A percentile compares a stretch with the other conserved stretches of the same genome.
Conservation (phyloP, 1,140 invertebrate species). For the Danaus melanippus region DNA sequence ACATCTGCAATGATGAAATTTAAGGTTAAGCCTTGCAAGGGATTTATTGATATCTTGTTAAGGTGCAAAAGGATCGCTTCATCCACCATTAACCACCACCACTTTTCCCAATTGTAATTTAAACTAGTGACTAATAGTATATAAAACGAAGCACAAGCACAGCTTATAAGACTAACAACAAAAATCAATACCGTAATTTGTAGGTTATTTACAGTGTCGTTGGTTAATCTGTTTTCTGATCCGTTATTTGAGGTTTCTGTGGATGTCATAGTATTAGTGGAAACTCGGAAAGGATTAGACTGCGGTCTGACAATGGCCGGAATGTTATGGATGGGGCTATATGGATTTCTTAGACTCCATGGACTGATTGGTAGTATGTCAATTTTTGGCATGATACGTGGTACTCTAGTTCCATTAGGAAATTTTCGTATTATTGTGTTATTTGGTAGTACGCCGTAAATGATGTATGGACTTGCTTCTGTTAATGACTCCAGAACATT, state of each 20-base stretch:
- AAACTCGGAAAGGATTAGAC: slow-evolving; percentile 70
- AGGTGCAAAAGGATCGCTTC: slow-evolving; percentile 46
- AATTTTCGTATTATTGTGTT: slow-evolving; percentile 81
- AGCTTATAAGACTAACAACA: slow-evolving; percentile 64
- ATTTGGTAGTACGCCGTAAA: slow-evolving; percentile 81
- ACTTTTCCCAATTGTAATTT: slow-evolving; percentile 23
- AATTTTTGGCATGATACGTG: slow-evolving; percentile 75
- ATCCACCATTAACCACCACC: slow-evolving; percentile 36
- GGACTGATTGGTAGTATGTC: slow-evolving; percentile 72
- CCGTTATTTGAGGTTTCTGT: slow-evolving; percentile 64
- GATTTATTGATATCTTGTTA: slow-evolving; percentile 43
- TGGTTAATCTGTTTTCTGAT: slow-evolving; percentile 64
- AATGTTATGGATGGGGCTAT: slow-evolving; percentile 72
- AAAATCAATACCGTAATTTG: slow-evolving; percentile 69
- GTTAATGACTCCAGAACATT: slow-evolving; percentile 76
- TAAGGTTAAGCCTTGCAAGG: slow-evolving; percentile 52
- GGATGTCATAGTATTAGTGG: slow-evolving; percentile 71
- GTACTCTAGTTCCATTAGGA: slow-evolving; percentile 81
- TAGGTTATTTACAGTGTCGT: slow-evolving; percentile 72
- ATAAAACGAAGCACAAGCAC: slow-evolving; percentile 47
- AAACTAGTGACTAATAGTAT: slow-evolving; percentile 21
- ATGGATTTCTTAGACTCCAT: slow-evolving; percentile 71
- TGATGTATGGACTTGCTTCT: slow-evolving; percentile 78
- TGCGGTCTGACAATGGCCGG: slow-evolving; percentile 71
- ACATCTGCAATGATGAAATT: slow-evolving; percentile 69